phyloP scores from a whole-genome alignment of 2,888 invertebrate species.

The Blera fallax region DNA sequence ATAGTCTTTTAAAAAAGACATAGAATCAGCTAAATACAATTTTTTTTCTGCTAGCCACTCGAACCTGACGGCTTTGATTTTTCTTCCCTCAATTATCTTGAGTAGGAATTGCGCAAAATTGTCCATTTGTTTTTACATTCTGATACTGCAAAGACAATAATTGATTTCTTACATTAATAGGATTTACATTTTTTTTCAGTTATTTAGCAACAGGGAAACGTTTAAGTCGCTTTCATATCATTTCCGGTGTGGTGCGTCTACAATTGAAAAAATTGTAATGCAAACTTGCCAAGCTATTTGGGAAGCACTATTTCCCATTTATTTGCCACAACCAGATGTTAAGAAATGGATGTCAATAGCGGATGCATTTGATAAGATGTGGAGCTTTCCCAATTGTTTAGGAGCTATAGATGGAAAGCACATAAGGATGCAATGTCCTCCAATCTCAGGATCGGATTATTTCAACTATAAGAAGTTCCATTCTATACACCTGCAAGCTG shows the following conservation, averaged over 20 bases:
- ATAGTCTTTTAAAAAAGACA: slow-evolving; percentile 21
- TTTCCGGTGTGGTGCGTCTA: slow-evolving; percentile 30
- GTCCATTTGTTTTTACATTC: slow-evolving; percentile 12
- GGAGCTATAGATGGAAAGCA: slow-evolving; percentile 28
- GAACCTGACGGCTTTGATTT: background rate
- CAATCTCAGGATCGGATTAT: slow-evolving; percentile 18
- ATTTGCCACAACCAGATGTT: slow-evolving; percentile 39
- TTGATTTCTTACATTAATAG: background rate
- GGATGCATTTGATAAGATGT: slow-evolving; percentile 11
- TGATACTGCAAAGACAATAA: background rate
- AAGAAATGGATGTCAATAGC: slow-evolving; percentile 30
- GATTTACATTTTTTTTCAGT: background rate
- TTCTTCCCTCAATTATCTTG: background rate
- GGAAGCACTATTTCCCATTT: slow-evolving; percentile 33
- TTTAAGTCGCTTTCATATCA: slow-evolving; percentile 19
- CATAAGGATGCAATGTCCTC: slow-evolving; percentile 43
- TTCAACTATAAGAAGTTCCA: slow-evolving; percentile 20
- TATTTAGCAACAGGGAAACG: slow-evolving; percentile 35
- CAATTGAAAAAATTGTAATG: slow-evolving; percentile 36
- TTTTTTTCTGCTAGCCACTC: background rate
- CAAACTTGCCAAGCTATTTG: slow-evolving; percentile 40
- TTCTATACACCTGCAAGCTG: too few species aligned
- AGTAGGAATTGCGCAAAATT: slow-evolving; percentile 3
- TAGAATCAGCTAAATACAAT: slow-evolving; percentile 4
- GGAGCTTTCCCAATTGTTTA: slow-evolving; percentile 25